Evolutionary conservation across 2,888 invertebrate genomes (phyloP).

Genomic region (Megamerina dolium): DNA sequence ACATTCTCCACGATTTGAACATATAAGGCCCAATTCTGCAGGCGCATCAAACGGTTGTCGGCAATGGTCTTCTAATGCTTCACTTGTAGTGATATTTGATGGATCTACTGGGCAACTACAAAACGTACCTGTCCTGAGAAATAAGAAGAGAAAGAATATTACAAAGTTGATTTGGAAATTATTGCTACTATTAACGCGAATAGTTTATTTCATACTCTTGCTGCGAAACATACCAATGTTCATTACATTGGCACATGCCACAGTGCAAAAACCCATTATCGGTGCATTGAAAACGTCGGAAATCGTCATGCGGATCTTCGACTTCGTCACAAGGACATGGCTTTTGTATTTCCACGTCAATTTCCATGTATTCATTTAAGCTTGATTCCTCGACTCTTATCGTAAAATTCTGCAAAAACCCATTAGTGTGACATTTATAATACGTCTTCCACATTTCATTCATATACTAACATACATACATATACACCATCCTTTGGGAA

Average conservation of each 20-base stretch:
- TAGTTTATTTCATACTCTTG: neutral
- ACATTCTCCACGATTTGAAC: conserved; percentile 71
- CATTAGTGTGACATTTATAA: neutral
- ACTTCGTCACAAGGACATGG: conserved; percentile 59
- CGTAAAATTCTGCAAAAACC: conserved; percentile 44
- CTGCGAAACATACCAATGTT: conserved; percentile 53
- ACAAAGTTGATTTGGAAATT: neutral
- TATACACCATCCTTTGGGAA: conserved; percentile 54
- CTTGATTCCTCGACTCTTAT: conserved; percentile 71
- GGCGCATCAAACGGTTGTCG: conserved; percentile 36
- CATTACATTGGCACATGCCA: conserved; percentile 61
- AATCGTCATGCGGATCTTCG: conserved; percentile 30
- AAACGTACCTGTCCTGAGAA: conserved; percentile 33
- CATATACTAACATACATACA: conserved; percentile 29
- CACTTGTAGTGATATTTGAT: conserved; percentile 34
- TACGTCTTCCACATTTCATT: neutral
- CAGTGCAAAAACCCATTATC: conserved; percentile 56
- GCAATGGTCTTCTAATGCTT: conserved; percentile 36
- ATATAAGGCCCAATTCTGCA: conserved; percentile 50
- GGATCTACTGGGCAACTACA: conserved; percentile 39
- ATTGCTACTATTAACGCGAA: neutral
- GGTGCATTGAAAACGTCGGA: conserved; percentile 32
- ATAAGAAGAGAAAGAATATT: neutral
- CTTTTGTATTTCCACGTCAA: conserved; percentile 69
- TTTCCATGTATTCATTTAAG: conserved; percentile 61